phyloP scores from a whole-genome alignment of 1,140 invertebrate species.

The Drosophila tristis region DNA sequence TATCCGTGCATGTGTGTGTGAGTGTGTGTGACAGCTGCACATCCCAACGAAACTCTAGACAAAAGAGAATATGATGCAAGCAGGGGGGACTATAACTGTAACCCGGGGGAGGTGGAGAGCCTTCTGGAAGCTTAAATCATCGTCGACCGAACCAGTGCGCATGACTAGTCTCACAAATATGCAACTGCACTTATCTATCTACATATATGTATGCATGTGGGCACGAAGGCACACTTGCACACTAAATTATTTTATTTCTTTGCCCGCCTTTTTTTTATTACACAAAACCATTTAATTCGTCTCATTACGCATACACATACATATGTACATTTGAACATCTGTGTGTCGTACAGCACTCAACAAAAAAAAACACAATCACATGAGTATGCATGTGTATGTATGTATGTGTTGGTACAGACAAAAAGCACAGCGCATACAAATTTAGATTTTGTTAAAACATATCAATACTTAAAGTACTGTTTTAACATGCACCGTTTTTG shows the following conservation, averaged over 20 bases:
- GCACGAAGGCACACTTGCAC: background rate
- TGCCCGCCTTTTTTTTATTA: too few relatives aligned
- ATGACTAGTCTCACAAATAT: conserved; percentile 16
- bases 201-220: background rate
- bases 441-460: too few relatives aligned
- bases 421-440: too few relatives aligned
- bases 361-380: conserved; percentile 3
- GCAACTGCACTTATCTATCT: background rate
- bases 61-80: conserved; percentile 30
- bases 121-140: background rate
- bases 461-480: too few relatives aligned
- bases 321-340: conserved; percentile 11
- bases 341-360: conserved; percentile 9
- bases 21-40: conserved; percentile 38
- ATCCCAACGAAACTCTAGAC: conserved; percentile 8
- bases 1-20: conserved; percentile 1
- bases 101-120: background rate
- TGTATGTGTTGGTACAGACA: too few relatives aligned
- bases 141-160: conserved; percentile 10
- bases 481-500: too few relatives aligned
- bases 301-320: background rate
- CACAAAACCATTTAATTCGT: too few relatives aligned
- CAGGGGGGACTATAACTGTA: background rate
- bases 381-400: too few relatives aligned
- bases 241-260: background rate